Percentiles rank a stretch among this genome's conserved stretches.
Evolutionary conservation across 1,140 invertebrate species (phyloP).

Genomic region (Leptoteleia sp.): DNA sequence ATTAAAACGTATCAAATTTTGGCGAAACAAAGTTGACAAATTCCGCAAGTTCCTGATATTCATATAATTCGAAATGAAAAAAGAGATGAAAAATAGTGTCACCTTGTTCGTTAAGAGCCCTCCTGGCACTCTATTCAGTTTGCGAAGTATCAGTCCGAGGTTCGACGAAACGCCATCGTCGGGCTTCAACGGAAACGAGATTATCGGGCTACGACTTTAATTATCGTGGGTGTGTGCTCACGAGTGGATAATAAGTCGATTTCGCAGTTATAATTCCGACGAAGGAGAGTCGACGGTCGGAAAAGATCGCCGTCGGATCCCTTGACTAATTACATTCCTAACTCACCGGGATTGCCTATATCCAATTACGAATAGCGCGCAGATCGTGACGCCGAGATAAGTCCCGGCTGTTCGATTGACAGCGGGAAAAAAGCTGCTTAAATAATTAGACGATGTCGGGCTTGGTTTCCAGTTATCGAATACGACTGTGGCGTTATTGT

Average conservation of each 20-base stretch:
- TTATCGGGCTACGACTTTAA: constrained; percentile 73
- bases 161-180: constrained; percentile 41
- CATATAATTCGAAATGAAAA: no score
- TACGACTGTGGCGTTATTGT: constrained; percentile 49
- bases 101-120: constrained; percentile 11
- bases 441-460: constrained; percentile 56
- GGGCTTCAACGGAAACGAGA: constrained; percentile 36
- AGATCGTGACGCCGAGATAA: constrained; percentile 71
- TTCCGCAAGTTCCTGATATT: no score
- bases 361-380: constrained; percentile 75
- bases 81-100: no score
- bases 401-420: constrained; percentile 63
- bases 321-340: constrained; percentile 79
- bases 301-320: constrained; percentile 70
- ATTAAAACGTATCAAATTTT: no score
- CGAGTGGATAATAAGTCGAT: constrained; percentile 70
- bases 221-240: constrained; percentile 72
- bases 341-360: constrained; percentile 70
- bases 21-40: no score
- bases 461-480: constrained; percentile 45
- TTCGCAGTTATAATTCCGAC: constrained; percentile 66
- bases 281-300: constrained; percentile 64
- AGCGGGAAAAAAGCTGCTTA: constrained; percentile 49
- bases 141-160: constrained; percentile 12
- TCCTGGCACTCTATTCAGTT: constrained; percentile 19